Evolutionary conservation across 2,888 invertebrate genomes (phyloP).

Genomic region (Epinotia ramella): DNA sequence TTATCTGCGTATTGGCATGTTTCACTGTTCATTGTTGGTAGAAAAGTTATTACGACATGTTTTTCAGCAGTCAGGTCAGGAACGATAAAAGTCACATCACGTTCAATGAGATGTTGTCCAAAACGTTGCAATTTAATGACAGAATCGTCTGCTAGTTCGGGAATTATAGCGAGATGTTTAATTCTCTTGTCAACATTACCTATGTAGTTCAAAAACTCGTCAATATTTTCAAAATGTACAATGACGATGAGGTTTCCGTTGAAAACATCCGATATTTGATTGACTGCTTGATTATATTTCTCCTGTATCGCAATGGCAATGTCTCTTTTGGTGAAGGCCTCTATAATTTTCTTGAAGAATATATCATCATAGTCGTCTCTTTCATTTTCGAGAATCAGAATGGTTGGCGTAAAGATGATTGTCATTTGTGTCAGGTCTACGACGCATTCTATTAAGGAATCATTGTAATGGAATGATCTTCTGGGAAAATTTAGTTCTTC

Average conservation of each 20-base stretch:
- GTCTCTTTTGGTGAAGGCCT: constrained; percentile 46
- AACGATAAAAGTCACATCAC: constrained; percentile 60
- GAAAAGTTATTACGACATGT: constrained; percentile 55
- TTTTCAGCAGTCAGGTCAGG: constrained; percentile 45
- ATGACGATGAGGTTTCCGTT: constrained; percentile 50
- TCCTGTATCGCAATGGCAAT: constrained; percentile 46
- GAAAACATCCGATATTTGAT: constrained; percentile 32
- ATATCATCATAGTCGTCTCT: constrained; percentile 38
- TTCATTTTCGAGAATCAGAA: constrained; percentile 47
- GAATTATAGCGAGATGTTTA: constrained; percentile 58
- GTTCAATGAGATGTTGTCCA: constrained; percentile 50
- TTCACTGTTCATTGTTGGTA: constrained; percentile 57
- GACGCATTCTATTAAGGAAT: constrained; percentile 27
- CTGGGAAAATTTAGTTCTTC: neutral
- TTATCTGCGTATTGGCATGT: constrained; percentile 56
- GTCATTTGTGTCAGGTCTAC: constrained; percentile 23
- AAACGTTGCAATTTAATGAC: constrained; percentile 49
- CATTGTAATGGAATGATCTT: neutral
- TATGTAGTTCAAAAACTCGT: constrained; percentile 47
- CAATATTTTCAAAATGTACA: constrained; percentile 53
- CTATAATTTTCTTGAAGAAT: constrained; percentile 50
- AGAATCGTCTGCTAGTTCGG: constrained; percentile 48
- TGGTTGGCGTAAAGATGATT: constrained; percentile 29
- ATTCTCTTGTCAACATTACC: constrained; percentile 48
- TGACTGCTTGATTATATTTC: constrained; percentile 26